Percentiles rank a stretch among this genome's conserved stretches.
Conservation (phyloP, 2,113 vertebrate genomes). For the Chaetops frenatus region DNA sequence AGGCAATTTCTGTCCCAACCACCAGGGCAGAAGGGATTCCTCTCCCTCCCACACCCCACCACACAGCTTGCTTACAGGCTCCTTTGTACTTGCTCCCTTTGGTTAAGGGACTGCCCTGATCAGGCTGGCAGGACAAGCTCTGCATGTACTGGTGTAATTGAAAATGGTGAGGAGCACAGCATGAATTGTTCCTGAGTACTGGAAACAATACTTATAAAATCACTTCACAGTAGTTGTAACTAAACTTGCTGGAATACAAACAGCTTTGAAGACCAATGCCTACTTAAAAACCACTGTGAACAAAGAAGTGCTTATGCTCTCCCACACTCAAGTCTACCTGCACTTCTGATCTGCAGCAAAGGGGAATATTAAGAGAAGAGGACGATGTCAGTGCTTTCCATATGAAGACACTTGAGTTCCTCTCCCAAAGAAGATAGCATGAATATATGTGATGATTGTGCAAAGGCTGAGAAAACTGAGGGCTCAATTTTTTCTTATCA, state of each 20-base stretch:
- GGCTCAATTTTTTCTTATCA: neutral
- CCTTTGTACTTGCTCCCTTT: constrained; percentile 13
- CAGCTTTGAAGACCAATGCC: neutral
- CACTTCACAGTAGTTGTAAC: neutral
- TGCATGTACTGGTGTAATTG: neutral
- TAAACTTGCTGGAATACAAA: neutral
- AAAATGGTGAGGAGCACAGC: neutral
- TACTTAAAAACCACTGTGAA: neutral
- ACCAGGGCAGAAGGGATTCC: neutral
- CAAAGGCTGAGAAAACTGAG: neutral
- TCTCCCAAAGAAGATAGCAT: neutral
- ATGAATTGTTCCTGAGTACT: neutral
- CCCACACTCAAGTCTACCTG: neutral
- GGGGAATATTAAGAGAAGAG: neutral
- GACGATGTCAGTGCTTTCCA: neutral
- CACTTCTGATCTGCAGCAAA: neutral
- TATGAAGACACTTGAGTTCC: neutral
- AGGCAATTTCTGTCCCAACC: neutral
- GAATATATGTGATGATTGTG: neutral
- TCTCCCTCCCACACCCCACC: neutral
- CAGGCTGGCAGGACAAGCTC: neutral
- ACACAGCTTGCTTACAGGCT: neutral
- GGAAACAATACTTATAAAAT: constrained; percentile 26
- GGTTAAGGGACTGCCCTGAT: constrained; percentile 1
- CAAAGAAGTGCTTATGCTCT: neutral